Evolutionary conservation across 1,140 invertebrate genomes (phyloP).

Genomic region (Tetragnatha versicolor): DNA sequence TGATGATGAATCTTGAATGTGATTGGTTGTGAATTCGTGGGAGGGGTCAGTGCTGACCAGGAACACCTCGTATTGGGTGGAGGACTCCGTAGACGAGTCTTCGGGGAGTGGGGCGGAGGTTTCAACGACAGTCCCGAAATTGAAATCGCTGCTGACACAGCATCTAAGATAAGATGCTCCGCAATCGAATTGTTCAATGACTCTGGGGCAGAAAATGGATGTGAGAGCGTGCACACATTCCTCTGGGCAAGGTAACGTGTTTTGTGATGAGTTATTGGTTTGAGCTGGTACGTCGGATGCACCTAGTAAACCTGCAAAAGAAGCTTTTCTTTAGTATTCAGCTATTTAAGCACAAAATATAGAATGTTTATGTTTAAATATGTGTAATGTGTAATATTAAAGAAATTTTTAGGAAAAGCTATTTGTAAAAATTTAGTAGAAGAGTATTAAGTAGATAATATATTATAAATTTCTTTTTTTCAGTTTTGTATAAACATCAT

Average conservation of each 20-base stretch:
- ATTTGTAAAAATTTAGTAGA: too few relatives aligned
- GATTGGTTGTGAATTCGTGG: background rate
- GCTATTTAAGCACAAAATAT: background rate
- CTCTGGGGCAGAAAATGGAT: slow-evolving; percentile 59
- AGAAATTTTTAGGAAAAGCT: too few relatives aligned
- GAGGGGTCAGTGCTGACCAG: slow-evolving; percentile 12
- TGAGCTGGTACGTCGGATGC: slow-evolving; percentile 26
- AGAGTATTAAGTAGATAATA: too few relatives aligned
- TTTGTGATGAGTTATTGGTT: background rate
- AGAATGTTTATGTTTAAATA: too few relatives aligned
- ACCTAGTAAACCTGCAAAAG: slow-evolving; percentile 28
- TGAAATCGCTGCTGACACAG: slow-evolving; percentile 56
- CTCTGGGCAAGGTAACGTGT: slow-evolving; percentile 57
- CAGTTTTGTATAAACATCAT: too few relatives aligned
- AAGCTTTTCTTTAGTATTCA: background rate
- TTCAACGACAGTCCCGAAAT: slow-evolving; percentile 57
- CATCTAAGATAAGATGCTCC: slow-evolving; percentile 56
- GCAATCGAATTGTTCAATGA: slow-evolving; percentile 58
- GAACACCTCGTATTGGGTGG: slow-evolving; percentile 20
- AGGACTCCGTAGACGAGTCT: slow-evolving; percentile 24
- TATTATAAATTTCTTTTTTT: too few relatives aligned
- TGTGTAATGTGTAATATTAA: too few relatives aligned
- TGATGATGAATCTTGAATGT: background rate
- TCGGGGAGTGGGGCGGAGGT: slow-evolving; percentile 57
- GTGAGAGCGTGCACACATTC: slow-evolving; percentile 60